A percentile compares a stretch with the other conserved stretches of the same genome.
Conservation (phyloP, 2,888 invertebrate genomes). For the Eilema depressum region DNA sequence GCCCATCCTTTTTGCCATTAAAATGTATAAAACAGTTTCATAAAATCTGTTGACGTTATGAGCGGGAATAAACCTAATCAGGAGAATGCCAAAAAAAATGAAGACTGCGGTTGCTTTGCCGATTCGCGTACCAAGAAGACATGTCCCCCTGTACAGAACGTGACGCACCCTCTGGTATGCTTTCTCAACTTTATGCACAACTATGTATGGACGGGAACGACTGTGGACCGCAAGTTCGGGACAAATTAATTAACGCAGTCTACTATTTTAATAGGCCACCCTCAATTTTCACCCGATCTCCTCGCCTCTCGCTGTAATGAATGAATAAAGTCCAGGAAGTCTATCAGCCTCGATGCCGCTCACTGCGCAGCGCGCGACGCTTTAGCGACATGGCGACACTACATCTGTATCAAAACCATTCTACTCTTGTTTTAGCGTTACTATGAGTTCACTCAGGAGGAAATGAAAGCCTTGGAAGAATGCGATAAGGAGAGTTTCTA, state of each 20-base stretch:
- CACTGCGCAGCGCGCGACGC: too few relatives aligned
- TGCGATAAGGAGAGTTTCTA: constrained; percentile 94
- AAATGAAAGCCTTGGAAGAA: constrained; percentile 90
- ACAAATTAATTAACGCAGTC: too few relatives aligned
- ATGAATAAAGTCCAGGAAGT: too few relatives aligned
- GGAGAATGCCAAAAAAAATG: constrained; percentile 45
- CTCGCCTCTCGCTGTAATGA: too few relatives aligned
- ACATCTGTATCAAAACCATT: neutral
- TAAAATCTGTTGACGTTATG: constrained; percentile 59
- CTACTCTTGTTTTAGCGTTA: constrained; percentile 71
- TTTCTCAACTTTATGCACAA: neutral
- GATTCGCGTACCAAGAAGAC: constrained; percentile 50
- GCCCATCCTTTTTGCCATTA: constrained; percentile 46
- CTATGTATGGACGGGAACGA: too few relatives aligned
- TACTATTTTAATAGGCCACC: too few relatives aligned
- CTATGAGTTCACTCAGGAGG: constrained; percentile 91
- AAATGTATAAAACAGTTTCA: constrained; percentile 48
- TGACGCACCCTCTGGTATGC: constrained; percentile 79
- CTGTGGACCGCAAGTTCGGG: too few relatives aligned
- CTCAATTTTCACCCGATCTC: too few relatives aligned
- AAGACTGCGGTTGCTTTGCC: constrained; percentile 60
- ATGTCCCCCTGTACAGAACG: constrained; percentile 67
- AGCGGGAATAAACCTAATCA: constrained; percentile 54
- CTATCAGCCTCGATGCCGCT: neutral
- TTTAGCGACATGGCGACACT: too few relatives aligned